phyloP scores from a whole-genome alignment of 2,797 vertebrate species.

The Manis javanica region DNA sequence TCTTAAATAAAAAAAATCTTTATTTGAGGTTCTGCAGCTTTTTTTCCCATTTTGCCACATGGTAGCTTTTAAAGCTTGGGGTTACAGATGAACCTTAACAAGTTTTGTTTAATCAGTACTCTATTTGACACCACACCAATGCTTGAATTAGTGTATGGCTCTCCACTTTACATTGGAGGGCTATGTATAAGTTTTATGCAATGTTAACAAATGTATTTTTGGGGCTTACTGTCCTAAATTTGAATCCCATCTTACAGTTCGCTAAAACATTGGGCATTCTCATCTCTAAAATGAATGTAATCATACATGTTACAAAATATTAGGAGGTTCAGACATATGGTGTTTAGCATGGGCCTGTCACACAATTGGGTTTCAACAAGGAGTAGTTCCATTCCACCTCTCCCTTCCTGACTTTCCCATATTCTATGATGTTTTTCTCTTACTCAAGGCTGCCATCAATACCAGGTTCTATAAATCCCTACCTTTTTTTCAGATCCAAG shows the following conservation, averaged over 20 bases:
- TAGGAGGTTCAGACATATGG: not conserved
- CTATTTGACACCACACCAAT: not conserved
- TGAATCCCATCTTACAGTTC: not conserved
- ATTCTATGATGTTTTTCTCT: not conserved
- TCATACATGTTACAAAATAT: not conserved
- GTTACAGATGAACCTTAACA: not conserved
- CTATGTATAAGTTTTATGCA: too few relatives aligned
- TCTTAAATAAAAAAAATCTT: not conserved
- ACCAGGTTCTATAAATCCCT: not conserved
- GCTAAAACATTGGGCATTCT: not conserved
- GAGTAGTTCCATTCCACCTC: not conserved
- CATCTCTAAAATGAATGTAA: not conserved
- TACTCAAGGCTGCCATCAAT: not conserved
- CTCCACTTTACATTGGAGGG: not conserved
- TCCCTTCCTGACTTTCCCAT: not conserved
- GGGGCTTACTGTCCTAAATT: not conserved
- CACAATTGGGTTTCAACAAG: not conserved
- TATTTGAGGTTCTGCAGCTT: not conserved
- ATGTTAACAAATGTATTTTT: not conserved
- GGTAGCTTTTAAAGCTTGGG: not conserved
- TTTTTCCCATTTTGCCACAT: not conserved
- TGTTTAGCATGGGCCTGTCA: not conserved
- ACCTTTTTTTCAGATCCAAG: not conserved
- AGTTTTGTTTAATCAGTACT: not conserved
- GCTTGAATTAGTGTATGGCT: not conserved